Base-by-base conservation (phyloP, 2,797 vertebrate species). In the Mus spretus region DNA sequence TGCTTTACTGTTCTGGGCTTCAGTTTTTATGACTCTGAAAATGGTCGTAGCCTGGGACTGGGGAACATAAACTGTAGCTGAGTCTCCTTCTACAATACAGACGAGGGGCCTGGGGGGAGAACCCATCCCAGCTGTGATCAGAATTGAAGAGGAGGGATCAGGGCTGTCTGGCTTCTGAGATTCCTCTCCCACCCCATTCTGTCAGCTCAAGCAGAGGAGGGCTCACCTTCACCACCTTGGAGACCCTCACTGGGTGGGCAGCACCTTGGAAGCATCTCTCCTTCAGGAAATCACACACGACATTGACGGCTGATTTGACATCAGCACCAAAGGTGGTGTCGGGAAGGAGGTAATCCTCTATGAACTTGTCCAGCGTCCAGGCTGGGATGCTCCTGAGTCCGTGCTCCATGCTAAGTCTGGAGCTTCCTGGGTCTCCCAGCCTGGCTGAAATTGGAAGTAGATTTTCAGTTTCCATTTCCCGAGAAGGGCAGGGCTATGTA, bases 181-280 rank as follows among this genome's bases (percentile, higher is more conserved):
- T 4, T 2, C 0, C 26, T 6, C 31, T 19, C 19, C 37, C 17
- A 0, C 40, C 19, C 3, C n/a, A 2, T 63, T 31, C 1, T 0
- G 34, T 1, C 74, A 7, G 55, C 24, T 61, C 22, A 31, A 20
- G 80, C 3, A 24, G 34, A 26, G 31, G 34, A 34, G 22, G 47
- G 0, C 98, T 97, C 88, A 98, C 98, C 98, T 98, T 98, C 55
- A 98, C 91, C 6, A 90, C 96, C 34, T 97, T 97, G 2, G 83
- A 89, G 65, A 98, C 97, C 1, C 22, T 47, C 10, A 96, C 63
- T 0, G 0, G 11, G 78, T 37, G 11, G 4, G 0, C 0, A 0
- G 34, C 5, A 0, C 0, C 7, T 37, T 0, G 80, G 65, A 93
- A 94, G 20, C 97, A 97, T 2, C 0, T 44, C 20, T 93, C 82